A percentile compares a stretch with the other conserved stretches of the same genome.
phyloP scores from a whole-genome alignment of 2,888 invertebrate species.

The Euproctis similis region DNA sequence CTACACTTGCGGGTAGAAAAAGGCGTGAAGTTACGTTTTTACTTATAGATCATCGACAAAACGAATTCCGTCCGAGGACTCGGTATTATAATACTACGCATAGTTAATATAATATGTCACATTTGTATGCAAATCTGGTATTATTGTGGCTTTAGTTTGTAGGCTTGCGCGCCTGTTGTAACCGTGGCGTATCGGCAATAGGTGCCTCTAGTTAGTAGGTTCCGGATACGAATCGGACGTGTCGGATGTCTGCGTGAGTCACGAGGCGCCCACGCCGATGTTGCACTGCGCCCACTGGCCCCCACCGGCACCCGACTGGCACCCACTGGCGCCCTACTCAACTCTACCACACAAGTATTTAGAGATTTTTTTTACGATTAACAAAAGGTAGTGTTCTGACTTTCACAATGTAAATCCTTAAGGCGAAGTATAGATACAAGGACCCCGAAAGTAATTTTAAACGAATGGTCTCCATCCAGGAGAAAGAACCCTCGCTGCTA shows the following conservation, averaged over 20 bases:
- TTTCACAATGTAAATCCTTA: no score
- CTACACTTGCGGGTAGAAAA: no score
- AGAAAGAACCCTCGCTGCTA: no score
- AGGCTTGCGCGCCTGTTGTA: constrained; percentile 52
- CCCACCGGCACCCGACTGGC: constrained; percentile 9
- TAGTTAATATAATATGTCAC: constrained; percentile 10
- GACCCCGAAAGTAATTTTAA: constrained; percentile 30
- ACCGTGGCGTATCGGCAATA: constrained; percentile 51
- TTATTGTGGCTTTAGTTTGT: constrained; percentile 51
- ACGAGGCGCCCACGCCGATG: constrained; percentile 50
- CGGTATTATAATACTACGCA: no score
- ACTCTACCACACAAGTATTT: no score
- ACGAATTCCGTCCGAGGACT: no score
- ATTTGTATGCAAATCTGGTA: constrained; percentile 28
- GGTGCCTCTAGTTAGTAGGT: constrained; percentile 68
- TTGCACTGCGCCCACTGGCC: constrained; percentile 27
- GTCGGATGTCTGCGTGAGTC: constrained; percentile 77
- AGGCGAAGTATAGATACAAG: constrained; percentile 38
- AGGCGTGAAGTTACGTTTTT: no score
- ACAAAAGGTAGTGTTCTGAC: no score
- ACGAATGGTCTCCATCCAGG: constrained; percentile 33
- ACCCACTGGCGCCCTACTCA: no score
- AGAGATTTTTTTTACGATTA: no score
- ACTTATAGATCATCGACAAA: no score
- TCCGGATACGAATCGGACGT: constrained; percentile 75